Evolutionary conservation across 2,797 vertebrate species (phyloP), one percentile per base, ranked within the genome.

Genomic region (Myotis planiceps): DNA sequence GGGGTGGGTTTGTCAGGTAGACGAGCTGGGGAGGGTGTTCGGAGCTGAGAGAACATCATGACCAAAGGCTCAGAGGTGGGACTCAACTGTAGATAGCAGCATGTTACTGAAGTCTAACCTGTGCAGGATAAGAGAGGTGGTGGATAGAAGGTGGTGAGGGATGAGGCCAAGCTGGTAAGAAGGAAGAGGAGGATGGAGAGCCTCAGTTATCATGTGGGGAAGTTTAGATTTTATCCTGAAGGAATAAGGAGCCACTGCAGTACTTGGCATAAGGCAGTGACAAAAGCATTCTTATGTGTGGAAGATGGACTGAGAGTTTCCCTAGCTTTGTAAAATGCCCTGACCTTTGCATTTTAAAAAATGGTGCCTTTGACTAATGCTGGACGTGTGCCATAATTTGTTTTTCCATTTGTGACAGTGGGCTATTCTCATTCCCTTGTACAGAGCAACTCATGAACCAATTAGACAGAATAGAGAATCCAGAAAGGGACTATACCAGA

Each of bases 311-410:
- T 6, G 7, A 58, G 78, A 34, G 1, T 71, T 83, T 83, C 68
- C 89, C 93, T 60, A 60, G 58, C 32, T 60, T 91, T 93, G n/a
- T 92, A 66, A 95, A 86, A 71, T 71, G 25, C 25, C 10, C 82
- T 79, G 27, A 76, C 47, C 76, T 95, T 93, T 92, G 34, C 29
- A 45, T 60, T 68, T 74, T 3, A 82, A 83, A 85, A 93, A 94
- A 65, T 66, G n/a, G n/a, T 93, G 42, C 32, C 51, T 88, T 49
- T 82, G 65, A 80, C 29, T n/a, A 37, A 2, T 34, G 66, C 21
- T 90, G 60, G 58, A 10, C 42, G 42, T 37, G 23, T n/a, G 60
- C 45, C 86, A 37, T 58, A 13, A 82, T 63, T 91, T 94, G 51
- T 96, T 88, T 89, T 86, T 88, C 79, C 55, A 88, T 1, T 37